Conservation (phyloP, 2,888 invertebrate species). For the Eupithecia inturbata region DNA sequence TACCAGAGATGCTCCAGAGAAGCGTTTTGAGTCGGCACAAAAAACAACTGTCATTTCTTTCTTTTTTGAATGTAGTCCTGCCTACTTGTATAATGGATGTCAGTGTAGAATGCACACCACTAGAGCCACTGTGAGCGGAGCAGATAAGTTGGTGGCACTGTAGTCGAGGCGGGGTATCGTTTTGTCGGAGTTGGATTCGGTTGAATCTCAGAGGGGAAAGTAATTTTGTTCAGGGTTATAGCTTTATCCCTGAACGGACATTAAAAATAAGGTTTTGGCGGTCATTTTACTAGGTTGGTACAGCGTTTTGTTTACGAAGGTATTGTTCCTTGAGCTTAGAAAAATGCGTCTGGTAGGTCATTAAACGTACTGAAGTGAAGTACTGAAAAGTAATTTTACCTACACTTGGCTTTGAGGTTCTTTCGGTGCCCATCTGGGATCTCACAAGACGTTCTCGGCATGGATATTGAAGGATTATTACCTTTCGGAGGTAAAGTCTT, state of each 20-base stretch:
- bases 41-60: neutral
- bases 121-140: neutral
- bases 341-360: neutral
- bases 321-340: neutral
- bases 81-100: neutral
- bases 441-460: neutral
- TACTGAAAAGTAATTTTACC: no score
- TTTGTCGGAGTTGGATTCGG: constrained; percentile 57
- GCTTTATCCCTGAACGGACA: constrained; percentile 60
- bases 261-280: constrained; percentile 61
- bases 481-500: neutral
- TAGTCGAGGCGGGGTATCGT: constrained; percentile 61
- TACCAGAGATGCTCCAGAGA: neutral
- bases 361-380: no score
- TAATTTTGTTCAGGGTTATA: constrained; percentile 66
- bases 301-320: constrained; percentile 40
- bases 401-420: no score
- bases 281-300: constrained; percentile 51
- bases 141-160: neutral
- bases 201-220: constrained; percentile 64
- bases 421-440: neutral
- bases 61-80: neutral
- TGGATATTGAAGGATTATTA: neutral
- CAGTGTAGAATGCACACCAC: neutral
- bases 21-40: neutral